phyloP scores from a whole-genome alignment of 2,113 vertebrate species.

The Gorsachius goisagi region DNA sequence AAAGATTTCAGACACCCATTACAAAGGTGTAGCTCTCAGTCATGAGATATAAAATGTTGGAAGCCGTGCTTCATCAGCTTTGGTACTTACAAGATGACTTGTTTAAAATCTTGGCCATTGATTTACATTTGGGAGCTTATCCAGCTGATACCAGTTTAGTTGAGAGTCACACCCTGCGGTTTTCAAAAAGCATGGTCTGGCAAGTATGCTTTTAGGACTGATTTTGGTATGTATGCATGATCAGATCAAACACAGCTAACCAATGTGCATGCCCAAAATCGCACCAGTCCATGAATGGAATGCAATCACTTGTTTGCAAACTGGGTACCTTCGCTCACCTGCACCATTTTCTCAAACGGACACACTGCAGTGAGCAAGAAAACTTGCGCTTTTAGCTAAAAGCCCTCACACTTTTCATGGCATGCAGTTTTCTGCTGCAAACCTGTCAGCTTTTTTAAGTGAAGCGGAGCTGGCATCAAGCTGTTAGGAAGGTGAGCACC shows the following conservation, averaged over 20 bases:
- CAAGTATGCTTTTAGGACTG: neutral
- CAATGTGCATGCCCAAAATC: neutral
- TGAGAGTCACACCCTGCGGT: neutral
- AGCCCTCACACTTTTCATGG: neutral
- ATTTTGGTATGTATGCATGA: neutral
- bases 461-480: neutral
- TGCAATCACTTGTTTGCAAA: neutral
- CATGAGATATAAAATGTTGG: accelerated
- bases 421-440: neutral
- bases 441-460: neutral
- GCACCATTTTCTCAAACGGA: neutral
- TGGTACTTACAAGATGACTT: neutral
- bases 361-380: neutral
- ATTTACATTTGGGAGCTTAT: neutral
- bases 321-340: neutral
- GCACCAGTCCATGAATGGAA: neutral
- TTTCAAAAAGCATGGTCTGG: neutral
- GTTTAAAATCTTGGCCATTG: neutral
- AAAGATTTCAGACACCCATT: neutral
- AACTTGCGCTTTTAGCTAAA: neutral
- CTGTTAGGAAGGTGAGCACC: neutral
- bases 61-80: neutral
- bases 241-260: neutral
- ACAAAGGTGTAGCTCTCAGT: neutral
- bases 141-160: neutral